Conservation (phyloP, 2,113 vertebrate species). For the Varanus salvator region DNA sequence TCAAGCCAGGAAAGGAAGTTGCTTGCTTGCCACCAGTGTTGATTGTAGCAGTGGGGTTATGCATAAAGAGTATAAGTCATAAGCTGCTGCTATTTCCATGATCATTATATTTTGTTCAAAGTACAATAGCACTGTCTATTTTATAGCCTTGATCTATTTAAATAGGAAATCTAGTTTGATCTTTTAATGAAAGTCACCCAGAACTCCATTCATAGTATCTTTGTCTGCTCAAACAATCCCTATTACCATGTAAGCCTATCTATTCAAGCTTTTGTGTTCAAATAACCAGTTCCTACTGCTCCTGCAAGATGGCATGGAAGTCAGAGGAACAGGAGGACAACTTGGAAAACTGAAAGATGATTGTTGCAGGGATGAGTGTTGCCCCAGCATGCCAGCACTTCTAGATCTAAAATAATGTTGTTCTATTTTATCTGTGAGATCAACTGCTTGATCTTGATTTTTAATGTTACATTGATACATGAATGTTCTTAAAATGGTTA, state of each 20-base stretch:
- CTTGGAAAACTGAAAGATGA: neutral
- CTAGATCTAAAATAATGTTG: conserved; percentile 21
- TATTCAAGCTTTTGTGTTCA: conserved; percentile 36
- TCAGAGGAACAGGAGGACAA: conserved; percentile 29
- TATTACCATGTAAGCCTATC: conserved; percentile 18
- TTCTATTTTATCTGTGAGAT: conserved; percentile 3
- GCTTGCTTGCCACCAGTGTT: neutral
- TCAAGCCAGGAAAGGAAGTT: conserved; percentile 11
- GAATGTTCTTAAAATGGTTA: neutral
- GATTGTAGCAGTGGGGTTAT: conserved; percentile 6
- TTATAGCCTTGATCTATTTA: conserved; percentile 54
- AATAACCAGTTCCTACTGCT: conserved; percentile 20
- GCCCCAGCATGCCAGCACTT: conserved; percentile 32
- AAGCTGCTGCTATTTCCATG: neutral
- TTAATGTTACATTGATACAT: neutral
- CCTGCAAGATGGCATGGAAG: conserved; percentile 29
- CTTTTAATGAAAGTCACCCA: conserved; percentile 31
- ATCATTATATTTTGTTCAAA: conserved; percentile 47
- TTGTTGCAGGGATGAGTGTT: neutral
- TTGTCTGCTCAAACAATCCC: conserved; percentile 34
- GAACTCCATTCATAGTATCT: conserved; percentile 26
- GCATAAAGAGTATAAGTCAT: conserved; percentile 27
- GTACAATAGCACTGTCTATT: conserved; percentile 56
- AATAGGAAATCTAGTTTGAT: conserved; percentile 44
- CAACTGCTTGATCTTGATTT: neutral